These are phyloP conservation scores for Xestia ashworthii DNA, from an alignment of 2,888 invertebrate genomes.

Conservation along the genomic window DNA sequence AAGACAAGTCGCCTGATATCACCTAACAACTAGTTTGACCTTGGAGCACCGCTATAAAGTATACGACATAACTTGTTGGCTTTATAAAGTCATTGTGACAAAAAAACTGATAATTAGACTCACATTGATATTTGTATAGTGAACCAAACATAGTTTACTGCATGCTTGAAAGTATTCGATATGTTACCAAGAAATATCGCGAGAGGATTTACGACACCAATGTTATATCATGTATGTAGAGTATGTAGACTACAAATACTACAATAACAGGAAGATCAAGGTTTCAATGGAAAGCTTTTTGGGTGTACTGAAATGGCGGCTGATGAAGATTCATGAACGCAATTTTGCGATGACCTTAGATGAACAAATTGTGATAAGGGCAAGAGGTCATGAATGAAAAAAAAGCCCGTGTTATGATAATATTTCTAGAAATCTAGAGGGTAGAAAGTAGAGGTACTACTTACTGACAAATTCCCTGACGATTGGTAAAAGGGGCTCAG, in stretches of 20 bases:
- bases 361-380: background rate
- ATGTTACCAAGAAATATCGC: background rate
- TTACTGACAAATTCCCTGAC: conserved; percentile 94
- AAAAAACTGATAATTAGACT: background rate
- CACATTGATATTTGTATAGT: background rate
- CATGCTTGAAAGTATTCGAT: background rate
- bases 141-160: background rate
- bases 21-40: conserved; percentile 27
- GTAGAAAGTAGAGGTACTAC: conserved; percentile 73
- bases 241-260: too few species aligned
- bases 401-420: background rate
- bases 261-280: background rate
- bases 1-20: background rate
- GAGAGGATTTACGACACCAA: background rate
- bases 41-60: conserved; percentile 25
- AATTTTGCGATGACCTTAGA: background rate
- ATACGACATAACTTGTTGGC: conserved; percentile 5
- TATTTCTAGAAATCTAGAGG: conserved; percentile 1
- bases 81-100: conserved; percentile 11
- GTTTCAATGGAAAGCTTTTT: background rate
- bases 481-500: conserved; percentile 93
- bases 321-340: background rate
- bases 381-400: background rate
- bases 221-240: too few species aligned
- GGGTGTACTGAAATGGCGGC: background rate